These are phyloP conservation scores for Zele albiditarsus DNA, from an alignment of 2,888 invertebrate genomes.

Conservation along the genomic window DNA sequence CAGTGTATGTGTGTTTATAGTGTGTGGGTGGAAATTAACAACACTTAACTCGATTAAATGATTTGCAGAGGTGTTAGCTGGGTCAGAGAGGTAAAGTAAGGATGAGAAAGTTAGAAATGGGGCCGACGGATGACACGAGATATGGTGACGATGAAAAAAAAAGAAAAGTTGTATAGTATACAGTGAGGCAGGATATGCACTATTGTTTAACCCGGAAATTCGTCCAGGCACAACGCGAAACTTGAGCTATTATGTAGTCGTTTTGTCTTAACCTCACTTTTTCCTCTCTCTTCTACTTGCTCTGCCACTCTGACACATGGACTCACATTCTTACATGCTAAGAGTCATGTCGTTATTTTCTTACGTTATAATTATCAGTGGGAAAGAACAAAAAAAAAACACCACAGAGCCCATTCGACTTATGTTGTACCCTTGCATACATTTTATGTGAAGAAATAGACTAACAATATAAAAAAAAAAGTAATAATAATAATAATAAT, in stretches of 20 bases:
- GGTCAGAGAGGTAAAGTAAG: slow-evolving; percentile 1
- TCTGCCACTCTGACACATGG: not conserved
- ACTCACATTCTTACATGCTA: slow-evolving; percentile 20
- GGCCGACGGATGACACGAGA: not conserved
- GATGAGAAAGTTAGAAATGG: not conserved
- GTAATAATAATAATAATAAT: not conserved
- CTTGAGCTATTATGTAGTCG: slow-evolving; percentile 48
- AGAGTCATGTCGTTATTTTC: slow-evolving; percentile 42
- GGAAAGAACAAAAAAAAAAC: too few relatives aligned
- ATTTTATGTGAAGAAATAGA: slow-evolving; percentile 27
- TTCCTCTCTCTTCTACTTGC: slow-evolving; percentile 33
- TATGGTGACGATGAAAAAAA: not conserved
- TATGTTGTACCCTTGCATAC: slow-evolving; percentile 19
- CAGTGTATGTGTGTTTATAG: not conserved
- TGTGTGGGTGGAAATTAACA: slow-evolving; percentile 58
- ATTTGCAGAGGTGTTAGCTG: not conserved
- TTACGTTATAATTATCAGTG: slow-evolving; percentile 47
- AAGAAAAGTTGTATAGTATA: not conserved
- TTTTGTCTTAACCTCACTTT: slow-evolving; percentile 34
- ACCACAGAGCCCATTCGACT: slow-evolving; percentile 2
- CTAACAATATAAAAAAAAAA: slow-evolving; percentile 17
- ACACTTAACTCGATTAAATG: slow-evolving; percentile 58
- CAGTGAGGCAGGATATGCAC: slow-evolving; percentile 31
- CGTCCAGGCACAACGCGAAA: slow-evolving; percentile 46
- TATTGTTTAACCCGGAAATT: slow-evolving; percentile 47